Conservation (phyloP, 2,888 invertebrate genomes). For the Caenorhabditis uteleia region DNA sequence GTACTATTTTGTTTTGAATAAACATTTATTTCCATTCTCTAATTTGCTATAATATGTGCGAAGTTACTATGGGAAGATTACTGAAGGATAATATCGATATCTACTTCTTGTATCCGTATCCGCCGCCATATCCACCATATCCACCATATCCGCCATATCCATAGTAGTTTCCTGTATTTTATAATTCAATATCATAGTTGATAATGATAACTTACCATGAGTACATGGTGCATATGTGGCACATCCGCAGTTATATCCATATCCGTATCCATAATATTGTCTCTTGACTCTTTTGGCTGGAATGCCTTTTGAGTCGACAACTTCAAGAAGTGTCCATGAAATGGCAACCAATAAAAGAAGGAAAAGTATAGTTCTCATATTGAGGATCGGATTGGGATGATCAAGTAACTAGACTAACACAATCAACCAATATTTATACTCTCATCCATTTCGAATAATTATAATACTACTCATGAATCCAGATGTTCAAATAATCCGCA, state of each 20-base stretch:
- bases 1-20: no score
- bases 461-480: no score
- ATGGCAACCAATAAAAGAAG: constrained; percentile 34
- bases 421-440: no score
- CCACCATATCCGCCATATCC: constrained; percentile 33
- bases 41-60: no score
- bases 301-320: constrained; percentile 30
- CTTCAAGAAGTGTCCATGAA: constrained; percentile 40
- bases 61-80: no score
- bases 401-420: no score
- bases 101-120: constrained; percentile 43
- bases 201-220: constrained; percentile 9
- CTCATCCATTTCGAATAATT: no score
- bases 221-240: constrained; percentile 38
- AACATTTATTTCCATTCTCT: no score
- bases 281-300: constrained; percentile 34
- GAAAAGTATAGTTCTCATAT: constrained; percentile 31
- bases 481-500: no score
- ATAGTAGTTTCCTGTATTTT: no score
- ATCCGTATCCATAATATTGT: constrained; percentile 32
- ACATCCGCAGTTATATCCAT: constrained; percentile 29
- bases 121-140: constrained; percentile 41
- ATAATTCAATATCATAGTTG: no score
- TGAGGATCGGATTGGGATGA: no score
- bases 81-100: constrained; percentile 14